Conservation (phyloP, 2,113 vertebrate genomes). For the Phylloscopus trochilus region DNA sequence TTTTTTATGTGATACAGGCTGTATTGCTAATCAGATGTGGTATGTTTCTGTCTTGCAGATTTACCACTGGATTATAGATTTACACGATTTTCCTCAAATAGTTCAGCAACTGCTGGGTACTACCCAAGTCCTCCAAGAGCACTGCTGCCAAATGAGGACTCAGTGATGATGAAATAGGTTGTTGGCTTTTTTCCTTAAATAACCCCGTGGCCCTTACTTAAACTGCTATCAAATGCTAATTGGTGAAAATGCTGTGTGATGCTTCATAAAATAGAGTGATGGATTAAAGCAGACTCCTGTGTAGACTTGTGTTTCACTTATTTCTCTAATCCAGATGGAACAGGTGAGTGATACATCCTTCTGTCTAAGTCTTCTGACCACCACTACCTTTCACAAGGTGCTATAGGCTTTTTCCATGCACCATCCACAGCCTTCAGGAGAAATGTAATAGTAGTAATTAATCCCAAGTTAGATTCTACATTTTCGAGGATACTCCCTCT, state of each 20-base stretch:
- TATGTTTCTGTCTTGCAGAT: constrained; percentile 75
- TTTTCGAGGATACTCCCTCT: neutral
- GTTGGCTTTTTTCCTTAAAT: neutral
- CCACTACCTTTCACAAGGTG: neutral
- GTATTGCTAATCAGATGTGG: constrained; percentile 49
- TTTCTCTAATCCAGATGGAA: neutral
- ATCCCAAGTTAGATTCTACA: neutral
- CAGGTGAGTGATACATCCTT: neutral
- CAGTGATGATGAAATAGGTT: constrained; percentile 50
- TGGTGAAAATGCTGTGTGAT: constrained; percentile 49
- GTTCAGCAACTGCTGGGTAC: constrained; percentile 85
- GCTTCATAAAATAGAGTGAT: constrained; percentile 52
- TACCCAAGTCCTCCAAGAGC: constrained; percentile 87
- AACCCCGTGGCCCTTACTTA: constrained; percentile 12
- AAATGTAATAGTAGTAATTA: neutral
- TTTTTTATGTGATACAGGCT: constrained; percentile 21
- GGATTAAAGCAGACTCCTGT: constrained; percentile 39
- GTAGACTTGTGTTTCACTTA: constrained; percentile 27
- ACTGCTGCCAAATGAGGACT: constrained; percentile 77
- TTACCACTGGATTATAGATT: constrained; percentile 94
- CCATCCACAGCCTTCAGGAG: neutral
- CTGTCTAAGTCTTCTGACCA: neutral
- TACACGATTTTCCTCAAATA: constrained; percentile 85
- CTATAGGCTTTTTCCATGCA: neutral
- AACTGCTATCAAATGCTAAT: constrained; percentile 39